Evolutionary conservation across 1,140 invertebrate genomes (phyloP).

Genomic region (Drosophila varians): DNA sequence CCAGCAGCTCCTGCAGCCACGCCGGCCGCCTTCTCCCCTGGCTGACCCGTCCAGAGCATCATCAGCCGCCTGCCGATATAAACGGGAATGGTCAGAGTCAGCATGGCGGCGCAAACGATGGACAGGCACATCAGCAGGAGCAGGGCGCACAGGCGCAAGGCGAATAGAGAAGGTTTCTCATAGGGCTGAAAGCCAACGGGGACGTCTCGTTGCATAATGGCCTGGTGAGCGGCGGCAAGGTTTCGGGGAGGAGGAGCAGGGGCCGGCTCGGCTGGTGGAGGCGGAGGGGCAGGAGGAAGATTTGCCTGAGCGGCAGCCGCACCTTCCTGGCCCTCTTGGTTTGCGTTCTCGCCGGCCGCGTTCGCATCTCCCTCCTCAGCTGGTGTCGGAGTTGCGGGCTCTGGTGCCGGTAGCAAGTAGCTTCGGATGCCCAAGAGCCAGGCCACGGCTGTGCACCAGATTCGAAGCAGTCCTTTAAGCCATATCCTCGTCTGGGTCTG

Average conservation of each 20-base stretch:
- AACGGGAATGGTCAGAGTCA: constrained; percentile 90
- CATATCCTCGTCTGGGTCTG: constrained; percentile 97
- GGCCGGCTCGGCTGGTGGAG: constrained; percentile 66
- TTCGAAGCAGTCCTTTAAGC: constrained; percentile 93
- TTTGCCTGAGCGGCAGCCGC: constrained; percentile 32
- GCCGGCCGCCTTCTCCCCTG: constrained; percentile 32
- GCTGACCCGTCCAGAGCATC: constrained; percentile 89
- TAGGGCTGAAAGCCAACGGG: constrained; percentile 95
- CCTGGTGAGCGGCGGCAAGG: constrained; percentile 92
- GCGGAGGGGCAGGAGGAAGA: constrained; percentile 72
- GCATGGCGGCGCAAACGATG: constrained; percentile 87
- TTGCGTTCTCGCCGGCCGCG: constrained; percentile 16
- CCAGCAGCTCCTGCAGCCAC: constrained; percentile 28
- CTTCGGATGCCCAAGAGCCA: constrained; percentile 94
- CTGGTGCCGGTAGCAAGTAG: constrained; percentile 91
- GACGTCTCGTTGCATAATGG: constrained; percentile 90
- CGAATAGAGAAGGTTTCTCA: constrained; percentile 92
- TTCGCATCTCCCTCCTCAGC: constrained; percentile 67
- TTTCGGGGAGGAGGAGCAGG: constrained; percentile 84
- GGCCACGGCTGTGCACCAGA: constrained; percentile 95
- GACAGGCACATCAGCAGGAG: constrained; percentile 93
- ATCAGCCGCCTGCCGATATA: constrained; percentile 94
- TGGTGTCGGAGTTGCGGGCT: constrained; percentile 61
- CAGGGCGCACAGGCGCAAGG: constrained; percentile 90
- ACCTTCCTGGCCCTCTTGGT: constrained; percentile 11